A percentile compares a stretch with the other conserved stretches of the same genome.
Conservation (phyloP, 1,140 invertebrate species). For the Colletes gigas region DNA sequence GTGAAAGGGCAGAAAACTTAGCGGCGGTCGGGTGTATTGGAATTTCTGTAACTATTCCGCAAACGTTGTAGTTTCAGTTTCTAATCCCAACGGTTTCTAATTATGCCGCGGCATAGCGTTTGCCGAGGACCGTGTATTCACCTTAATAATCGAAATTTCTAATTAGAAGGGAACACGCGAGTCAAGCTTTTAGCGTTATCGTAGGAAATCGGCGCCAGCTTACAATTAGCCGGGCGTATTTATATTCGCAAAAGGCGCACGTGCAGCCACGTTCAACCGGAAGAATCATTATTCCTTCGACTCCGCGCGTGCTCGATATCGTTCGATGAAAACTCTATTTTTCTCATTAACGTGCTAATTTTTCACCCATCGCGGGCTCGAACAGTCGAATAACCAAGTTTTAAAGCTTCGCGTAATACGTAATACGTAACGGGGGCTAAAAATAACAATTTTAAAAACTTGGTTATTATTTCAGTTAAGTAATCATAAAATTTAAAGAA, state of each 20-base stretch:
- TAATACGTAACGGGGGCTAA: too few species aligned
- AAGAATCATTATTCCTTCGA: neutral
- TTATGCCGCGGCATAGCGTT: constrained; percentile 7
- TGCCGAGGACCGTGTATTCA: constrained; percentile 10
- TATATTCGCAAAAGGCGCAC: constrained; percentile 25
- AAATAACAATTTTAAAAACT: too few species aligned
- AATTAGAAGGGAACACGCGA: constrained; percentile 34
- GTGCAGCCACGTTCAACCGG: neutral
- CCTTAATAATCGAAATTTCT: constrained; percentile 48
- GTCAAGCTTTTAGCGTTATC: constrained; percentile 31
- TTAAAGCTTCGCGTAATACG: too few species aligned
- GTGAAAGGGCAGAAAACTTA: neutral
- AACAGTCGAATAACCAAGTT: too few species aligned
- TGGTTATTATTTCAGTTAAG: too few species aligned
- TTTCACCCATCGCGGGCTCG: too few species aligned
- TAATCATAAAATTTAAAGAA: too few species aligned
- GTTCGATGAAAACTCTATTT: neutral
- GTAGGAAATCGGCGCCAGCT: constrained; percentile 27
- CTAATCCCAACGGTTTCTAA: constrained; percentile 26
- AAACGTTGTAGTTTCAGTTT: neutral
- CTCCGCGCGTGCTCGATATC: neutral
- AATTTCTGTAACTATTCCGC: neutral
- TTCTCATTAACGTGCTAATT: too few species aligned
- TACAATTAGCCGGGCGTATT: constrained; percentile 35
- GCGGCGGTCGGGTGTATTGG: neutral